These are phyloP conservation scores for Merops nubicus DNA, from an alignment of 2,113 vertebrate species.

Conservation along the genomic window DNA sequence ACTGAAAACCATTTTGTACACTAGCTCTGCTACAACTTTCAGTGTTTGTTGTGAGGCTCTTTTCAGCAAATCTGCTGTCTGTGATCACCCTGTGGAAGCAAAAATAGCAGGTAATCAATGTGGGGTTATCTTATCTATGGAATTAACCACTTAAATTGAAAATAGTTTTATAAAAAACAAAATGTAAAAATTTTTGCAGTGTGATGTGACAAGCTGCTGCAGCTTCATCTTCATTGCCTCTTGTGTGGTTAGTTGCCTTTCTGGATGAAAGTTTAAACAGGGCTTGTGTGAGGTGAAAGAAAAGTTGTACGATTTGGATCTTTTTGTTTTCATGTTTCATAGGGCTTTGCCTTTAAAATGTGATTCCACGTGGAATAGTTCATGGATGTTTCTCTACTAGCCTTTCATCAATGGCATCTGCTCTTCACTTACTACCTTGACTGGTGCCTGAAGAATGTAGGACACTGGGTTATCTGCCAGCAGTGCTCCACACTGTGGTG, in stretches of 20 bases:
- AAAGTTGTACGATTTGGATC: not conserved
- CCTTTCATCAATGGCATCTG: accelerated
- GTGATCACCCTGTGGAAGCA: not conserved
- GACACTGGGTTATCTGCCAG: not conserved
- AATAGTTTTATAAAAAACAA: not conserved
- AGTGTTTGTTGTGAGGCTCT: not conserved
- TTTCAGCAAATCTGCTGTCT: not conserved
- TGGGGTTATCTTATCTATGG: not conserved
- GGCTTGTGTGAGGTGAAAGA: not conserved
- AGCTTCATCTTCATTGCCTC: not conserved
- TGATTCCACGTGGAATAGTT: accelerated
- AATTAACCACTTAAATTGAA: not conserved
- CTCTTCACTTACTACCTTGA: not conserved
- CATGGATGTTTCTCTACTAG: not conserved
- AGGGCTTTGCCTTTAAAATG: not conserved
- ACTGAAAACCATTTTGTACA: not conserved
- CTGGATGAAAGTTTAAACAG: not conserved
- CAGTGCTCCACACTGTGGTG: accelerated
- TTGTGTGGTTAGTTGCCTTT: not conserved
- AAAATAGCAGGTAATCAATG: not conserved
- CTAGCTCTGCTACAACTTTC: not conserved
- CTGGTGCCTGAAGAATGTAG: not conserved
- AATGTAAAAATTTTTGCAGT: not conserved
- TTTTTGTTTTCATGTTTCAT: not conserved
- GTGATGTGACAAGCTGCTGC: not conserved